Evolutionary conservation across 64 coral and sea anemone genomes (phyloP).

Genomic region (Acropora yongei): DNA sequence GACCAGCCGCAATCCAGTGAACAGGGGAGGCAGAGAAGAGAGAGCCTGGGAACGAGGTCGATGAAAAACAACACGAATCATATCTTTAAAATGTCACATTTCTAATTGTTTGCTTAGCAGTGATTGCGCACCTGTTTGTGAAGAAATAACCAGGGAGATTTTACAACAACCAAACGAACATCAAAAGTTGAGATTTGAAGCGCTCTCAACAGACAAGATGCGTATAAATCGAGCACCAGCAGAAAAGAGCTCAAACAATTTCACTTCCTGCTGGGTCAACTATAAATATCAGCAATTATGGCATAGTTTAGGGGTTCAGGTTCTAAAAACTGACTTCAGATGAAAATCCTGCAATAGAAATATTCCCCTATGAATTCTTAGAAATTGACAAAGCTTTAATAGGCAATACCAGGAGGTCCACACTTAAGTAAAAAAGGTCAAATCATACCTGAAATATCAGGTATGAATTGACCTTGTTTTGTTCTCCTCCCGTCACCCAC

Average conservation of each 20-base stretch:
- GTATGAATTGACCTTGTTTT: background rate
- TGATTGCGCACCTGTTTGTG: background rate
- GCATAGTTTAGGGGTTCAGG: slow-evolving; percentile 24
- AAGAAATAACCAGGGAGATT: background rate
- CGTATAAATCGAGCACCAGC: background rate
- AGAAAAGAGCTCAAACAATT: slow-evolving; percentile 27
- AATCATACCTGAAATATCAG: background rate
- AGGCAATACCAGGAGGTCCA: background rate
- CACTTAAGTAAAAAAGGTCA: background rate
- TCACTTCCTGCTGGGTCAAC: slow-evolving; percentile 29
- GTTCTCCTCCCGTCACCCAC: background rate
- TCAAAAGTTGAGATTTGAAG: background rate
- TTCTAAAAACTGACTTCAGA: background rate
- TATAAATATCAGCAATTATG: background rate
- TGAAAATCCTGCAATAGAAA: background rate
- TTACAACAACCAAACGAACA: background rate
- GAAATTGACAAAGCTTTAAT: slow-evolving; percentile 1
- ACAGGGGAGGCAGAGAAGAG: too few species aligned
- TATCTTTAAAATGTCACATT: slow-evolving; percentile 46
- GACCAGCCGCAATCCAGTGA: too few species aligned
- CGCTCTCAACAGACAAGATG: background rate
- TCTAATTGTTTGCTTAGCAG: background rate
- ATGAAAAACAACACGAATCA: slow-evolving; percentile 12
- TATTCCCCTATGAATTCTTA: background rate
- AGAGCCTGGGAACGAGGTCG: too few species aligned